A percentile compares a stretch with the other conserved stretches of the same genome.
phyloP scores from a whole-genome alignment of 2,888 invertebrate genomes.

The Chymomyza fuscimana region DNA sequence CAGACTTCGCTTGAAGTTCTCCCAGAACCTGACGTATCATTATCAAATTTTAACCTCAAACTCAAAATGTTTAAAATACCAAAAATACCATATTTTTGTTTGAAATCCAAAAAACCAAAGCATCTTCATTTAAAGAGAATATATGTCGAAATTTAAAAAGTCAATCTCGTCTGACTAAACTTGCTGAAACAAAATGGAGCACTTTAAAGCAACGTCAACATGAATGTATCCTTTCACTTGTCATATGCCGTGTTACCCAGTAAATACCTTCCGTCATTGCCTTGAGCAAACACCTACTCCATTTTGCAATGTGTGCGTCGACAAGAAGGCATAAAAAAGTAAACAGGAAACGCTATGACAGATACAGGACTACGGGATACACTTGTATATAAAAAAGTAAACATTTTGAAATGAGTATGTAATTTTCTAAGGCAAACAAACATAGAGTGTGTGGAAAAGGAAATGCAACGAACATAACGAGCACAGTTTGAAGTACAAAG shows the following conservation, averaged over 20 bases:
- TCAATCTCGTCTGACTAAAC: background rate
- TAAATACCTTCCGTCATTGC: slow-evolving; percentile 38
- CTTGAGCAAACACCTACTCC: slow-evolving; percentile 55
- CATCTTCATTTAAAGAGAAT: too few species aligned
- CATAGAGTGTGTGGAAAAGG: slow-evolving; percentile 42
- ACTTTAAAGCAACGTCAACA: slow-evolving; percentile 25
- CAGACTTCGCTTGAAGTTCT: too few species aligned
- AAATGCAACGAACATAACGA: slow-evolving; percentile 11
- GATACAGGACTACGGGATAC: slow-evolving; percentile 39
- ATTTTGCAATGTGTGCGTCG: slow-evolving; percentile 28
- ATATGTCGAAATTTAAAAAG: background rate
- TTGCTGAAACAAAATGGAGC: slow-evolving; percentile 19
- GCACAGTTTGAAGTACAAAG: slow-evolving; percentile 24
- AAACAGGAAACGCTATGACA: slow-evolving; percentile 67
- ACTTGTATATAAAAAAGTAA: slow-evolving; percentile 57
- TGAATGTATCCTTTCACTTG: slow-evolving; percentile 61
- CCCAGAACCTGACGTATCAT: too few species aligned
- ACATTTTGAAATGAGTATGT: slow-evolving; percentile 68
- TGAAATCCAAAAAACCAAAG: too few species aligned
- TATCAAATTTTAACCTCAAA: too few species aligned
- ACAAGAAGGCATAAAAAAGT: slow-evolving; percentile 34
- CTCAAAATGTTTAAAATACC: too few species aligned
- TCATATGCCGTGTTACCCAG: slow-evolving; percentile 41
- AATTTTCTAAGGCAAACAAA: slow-evolving; percentile 70
- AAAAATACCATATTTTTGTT: too few species aligned